Conservation (phyloP, 2,113 vertebrate genomes). For the Montifringilla adamsi region DNA sequence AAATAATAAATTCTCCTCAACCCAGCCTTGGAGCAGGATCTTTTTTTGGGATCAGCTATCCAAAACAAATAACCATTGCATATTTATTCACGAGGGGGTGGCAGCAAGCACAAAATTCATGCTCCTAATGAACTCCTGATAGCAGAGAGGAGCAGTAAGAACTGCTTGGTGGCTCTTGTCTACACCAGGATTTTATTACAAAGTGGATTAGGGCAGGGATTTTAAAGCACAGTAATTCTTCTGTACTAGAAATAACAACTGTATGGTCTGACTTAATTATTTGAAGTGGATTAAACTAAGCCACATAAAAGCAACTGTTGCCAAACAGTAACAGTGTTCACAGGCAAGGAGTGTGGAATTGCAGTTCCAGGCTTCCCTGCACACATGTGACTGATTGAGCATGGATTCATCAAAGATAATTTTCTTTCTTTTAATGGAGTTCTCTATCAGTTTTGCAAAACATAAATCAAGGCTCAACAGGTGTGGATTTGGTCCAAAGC, state of each 20-base stretch:
- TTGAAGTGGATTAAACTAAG: not conserved
- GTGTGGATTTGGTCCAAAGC: not conserved
- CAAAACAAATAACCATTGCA: not conserved
- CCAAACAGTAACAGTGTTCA: not conserved
- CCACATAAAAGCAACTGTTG: not conserved
- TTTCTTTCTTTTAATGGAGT: not conserved
- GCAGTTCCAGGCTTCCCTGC: not conserved
- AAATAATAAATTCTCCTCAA: not conserved
- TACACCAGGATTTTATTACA: not conserved
- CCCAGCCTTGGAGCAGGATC: not conserved
- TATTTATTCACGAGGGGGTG: not conserved
- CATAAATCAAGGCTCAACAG: not conserved
- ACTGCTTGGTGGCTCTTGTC: not conserved
- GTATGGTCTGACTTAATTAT: not conserved
- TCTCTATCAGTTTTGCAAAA: not conserved
- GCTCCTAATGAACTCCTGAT: not conserved
- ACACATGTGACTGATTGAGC: not conserved
- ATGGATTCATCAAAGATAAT: not conserved
- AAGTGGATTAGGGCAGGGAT: not conserved
- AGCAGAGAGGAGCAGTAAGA: not conserved
- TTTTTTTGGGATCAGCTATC: not conserved
- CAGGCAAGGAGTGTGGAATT: not conserved
- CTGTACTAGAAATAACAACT: not conserved
- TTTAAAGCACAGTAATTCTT: conserved; percentile 5
- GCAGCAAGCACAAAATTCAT: not conserved